phyloP scores from a whole-genome alignment of 23 tunicate genomes.

The Ciona savignyi region DNA sequence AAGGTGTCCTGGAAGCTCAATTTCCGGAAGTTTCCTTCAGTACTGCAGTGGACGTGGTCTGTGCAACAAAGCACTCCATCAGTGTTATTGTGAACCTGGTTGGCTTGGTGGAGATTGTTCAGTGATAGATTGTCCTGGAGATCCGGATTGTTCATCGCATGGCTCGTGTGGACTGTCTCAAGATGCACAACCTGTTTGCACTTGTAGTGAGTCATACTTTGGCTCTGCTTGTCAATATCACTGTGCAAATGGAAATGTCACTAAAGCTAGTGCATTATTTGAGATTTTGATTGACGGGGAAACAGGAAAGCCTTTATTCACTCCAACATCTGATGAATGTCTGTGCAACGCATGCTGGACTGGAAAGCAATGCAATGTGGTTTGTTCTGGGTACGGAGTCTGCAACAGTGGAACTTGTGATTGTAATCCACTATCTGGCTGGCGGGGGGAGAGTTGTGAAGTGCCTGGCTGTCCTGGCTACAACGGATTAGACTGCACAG shows the following conservation, averaged over 20 bases:
- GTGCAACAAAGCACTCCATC: slow-evolving; percentile 19
- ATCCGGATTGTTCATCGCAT: slow-evolving; percentile 12
- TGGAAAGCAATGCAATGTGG: slow-evolving; percentile 9
- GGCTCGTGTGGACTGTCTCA: slow-evolving; percentile 2
- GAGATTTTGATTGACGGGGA: neutral
- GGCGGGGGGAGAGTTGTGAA: slow-evolving; percentile 26
- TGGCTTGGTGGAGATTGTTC: slow-evolving; percentile 13
- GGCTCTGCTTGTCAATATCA: slow-evolving; percentile 4
- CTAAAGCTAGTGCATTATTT: neutral
- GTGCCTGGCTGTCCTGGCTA: slow-evolving; percentile 19
- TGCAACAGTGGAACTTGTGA: slow-evolving; percentile 2
- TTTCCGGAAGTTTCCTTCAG: neutral
- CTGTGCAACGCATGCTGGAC: slow-evolving; percentile 23
- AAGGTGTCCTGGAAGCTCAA: slow-evolving; percentile 10
- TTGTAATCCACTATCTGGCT: slow-evolving; percentile 12
- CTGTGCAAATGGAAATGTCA: slow-evolving; percentile 8
- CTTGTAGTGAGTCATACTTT: slow-evolving; percentile 3
- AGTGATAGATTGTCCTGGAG: slow-evolving; percentile 16
- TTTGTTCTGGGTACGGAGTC: slow-evolving; percentile 19
- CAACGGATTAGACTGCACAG: slow-evolving; percentile 20
- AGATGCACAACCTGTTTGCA: neutral
- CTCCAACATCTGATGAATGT: slow-evolving; percentile 3
- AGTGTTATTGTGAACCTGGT: slow-evolving; percentile 22
- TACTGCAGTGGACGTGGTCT: slow-evolving; percentile 7
- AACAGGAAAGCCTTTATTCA: neutral